Percentiles rank a stretch among this genome's conserved stretches.
Conservation (phyloP, 1,140 invertebrate species). For the Leptinotarsa texana region DNA sequence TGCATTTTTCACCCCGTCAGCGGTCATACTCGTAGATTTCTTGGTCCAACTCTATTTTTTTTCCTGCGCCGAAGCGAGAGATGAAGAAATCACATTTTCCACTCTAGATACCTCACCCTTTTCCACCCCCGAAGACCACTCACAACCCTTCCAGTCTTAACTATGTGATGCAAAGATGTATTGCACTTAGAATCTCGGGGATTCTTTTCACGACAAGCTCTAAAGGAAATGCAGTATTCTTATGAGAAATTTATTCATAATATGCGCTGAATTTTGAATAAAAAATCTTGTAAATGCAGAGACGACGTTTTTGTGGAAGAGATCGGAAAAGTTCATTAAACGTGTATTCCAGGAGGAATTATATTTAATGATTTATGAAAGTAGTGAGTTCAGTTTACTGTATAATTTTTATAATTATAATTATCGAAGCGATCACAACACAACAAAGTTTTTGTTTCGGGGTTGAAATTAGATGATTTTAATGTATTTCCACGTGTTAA, state of each 20-base stretch:
- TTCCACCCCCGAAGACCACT: slow-evolving; percentile 47
- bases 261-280: slow-evolving; percentile 24
- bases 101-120: slow-evolving; percentile 47
- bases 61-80: slow-evolving; percentile 45
- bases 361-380: slow-evolving; percentile 6
- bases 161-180: slow-evolving; percentile 49
- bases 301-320: background rate
- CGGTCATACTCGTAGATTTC: background rate
- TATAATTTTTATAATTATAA: background rate
- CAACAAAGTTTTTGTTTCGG: no score
- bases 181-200: slow-evolving; percentile 21
- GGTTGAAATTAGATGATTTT: no score
- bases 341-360: background rate
- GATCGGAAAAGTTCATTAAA: slow-evolving; percentile 3
- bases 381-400: background rate
- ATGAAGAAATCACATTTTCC: slow-evolving; percentile 56
- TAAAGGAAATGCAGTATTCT: slow-evolving; percentile 25
- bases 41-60: slow-evolving; percentile 31
- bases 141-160: slow-evolving; percentile 54
- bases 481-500: no score
- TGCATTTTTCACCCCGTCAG: slow-evolving; percentile 9
- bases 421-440: no score
- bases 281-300: slow-evolving; percentile 19
- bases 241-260: slow-evolving; percentile 26
- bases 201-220: slow-evolving; percentile 20